Base-by-base conservation (phyloP, 2,113 vertebrate species). In the Chionis minor region DNA sequence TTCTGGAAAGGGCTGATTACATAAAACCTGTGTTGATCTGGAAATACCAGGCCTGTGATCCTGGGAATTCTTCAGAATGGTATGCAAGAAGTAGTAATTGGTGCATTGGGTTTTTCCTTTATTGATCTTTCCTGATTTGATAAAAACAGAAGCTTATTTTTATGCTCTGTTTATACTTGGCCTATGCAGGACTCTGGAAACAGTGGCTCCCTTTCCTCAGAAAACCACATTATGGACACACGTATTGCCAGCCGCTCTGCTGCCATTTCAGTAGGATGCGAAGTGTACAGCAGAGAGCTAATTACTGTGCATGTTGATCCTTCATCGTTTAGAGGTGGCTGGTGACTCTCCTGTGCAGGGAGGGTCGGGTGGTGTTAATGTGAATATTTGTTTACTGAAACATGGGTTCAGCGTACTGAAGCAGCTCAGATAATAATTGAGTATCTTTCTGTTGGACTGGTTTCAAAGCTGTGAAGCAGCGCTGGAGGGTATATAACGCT, bases 151-250 rank as follows among this genome's bases (percentile, higher is more conserved):
- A 74, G 52, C 18, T 65, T 73, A 23, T 49, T 74, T 80, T 55
- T 17, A 40, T 14, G 23, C 45, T 70, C 14, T 42, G 9, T 30
- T 94, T 91, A 38, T 17, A 62, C 10, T 56, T 33, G 54, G 21
- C 18, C 9, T 33, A 1, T 77, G 23, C 12, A 65, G 45, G 40
- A n/a, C 62, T 61, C 35, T 55, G 54, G 35, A 20, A 95, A 21
- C 22, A 32, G 40, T 63, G 51, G 1, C 42, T 86, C 19, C 14
- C 21, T 71, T 74, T 92, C 14, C 35, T 77, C 3, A 10, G 42
- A n/a, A 54, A 28, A 24, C 24, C 15, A 4, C 11, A 2, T 40
- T 54, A 16, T 1, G 21, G 38, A 8, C 45, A 20, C 1, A 1
- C 17, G 14, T 27, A 27, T n/a, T 73, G 26, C 51, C 72, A 81